Base-by-base conservation (phyloP, 2,797 vertebrate genomes). In the Acipenser oxyrinchus region DNA sequence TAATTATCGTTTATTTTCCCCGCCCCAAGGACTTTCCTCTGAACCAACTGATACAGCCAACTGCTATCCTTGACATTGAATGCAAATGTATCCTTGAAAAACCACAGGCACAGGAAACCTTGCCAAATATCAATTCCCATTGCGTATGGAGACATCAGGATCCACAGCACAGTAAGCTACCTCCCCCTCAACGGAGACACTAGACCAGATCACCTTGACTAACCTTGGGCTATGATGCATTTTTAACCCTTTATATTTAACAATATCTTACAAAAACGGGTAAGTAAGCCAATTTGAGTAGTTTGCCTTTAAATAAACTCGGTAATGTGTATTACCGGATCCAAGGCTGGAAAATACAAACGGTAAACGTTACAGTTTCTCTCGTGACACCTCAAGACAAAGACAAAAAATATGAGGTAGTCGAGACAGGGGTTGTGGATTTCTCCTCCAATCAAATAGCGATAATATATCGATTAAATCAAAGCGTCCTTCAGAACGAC, bases 161-260 rank as follows among this genome's bases (percentile, higher is more conserved):
- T 76, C 81, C 68, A 2, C 23, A 37, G 23, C 23, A 37, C 23
- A 37, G 23, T 37, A 37, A 37, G 4, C 4, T 4, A 2, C 23
- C 23, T 76, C 68, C 51, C 15, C 15, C 11, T 65, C 51, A 63
- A 62, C 57, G 65, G 73, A 66, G 75, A 73, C 69, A 63, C 70
- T 68, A 78, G 62, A 74, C 7, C 76, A 58, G 67, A 66, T 93
- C 92, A 93, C 93, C 94, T 95, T 95, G 88, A 88, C 85, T 93
- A 90, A 93, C 93, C 92, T 95, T 95, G 91, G 84, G 75, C 77
- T 69, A 58, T 92, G 90, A 93, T 93, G 93, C 93, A 92, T 84
- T 92, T 92, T 95, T 92, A 95, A 94, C 92, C 87, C 92, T 81
- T 86, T 75, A 12, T 13, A 67, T 69, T 69, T 37, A 3, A 37